Evolutionary conservation across 92 coral and sea anemone genomes (phyloP), one percentile per base, ranked within the genome.

Genomic region (Isaurus tuberculatus): DNA sequence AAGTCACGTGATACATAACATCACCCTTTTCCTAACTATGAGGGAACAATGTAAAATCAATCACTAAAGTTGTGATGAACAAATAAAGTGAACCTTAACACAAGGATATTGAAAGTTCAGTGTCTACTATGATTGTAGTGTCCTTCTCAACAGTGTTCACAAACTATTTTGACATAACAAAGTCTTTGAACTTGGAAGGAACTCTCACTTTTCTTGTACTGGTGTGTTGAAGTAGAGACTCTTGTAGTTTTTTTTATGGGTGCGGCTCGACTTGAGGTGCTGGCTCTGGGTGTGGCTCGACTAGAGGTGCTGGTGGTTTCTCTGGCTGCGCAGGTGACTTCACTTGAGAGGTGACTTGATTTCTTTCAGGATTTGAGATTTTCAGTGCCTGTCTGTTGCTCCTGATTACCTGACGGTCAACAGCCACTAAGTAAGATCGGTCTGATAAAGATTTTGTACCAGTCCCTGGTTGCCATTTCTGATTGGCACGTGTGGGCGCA

Each of bases 121-220:
- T 53, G 61, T 61, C 32, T 61, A 20, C 68, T 9, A 61, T 5
- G 33, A 61, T 20, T 61, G 68, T 61, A 61, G 33, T 61, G 68
- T 61, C 68, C n/a, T 61, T 61, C 68, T 61, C 68, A 61, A 61
- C 68, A 61, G 68, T 61, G 68, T 20, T 61, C 68, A 61, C 68
- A 73, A 55, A 36, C 80, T 34, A 40, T 73, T 34, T 73, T 73
- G 55, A 73, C 13, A 73, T 42, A 73, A 73, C 63, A 42, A 73
- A 73, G 58, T 40, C 80, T 73, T 40, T 42, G 55, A 73, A 73
- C 1, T 40, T 73, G 80, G 55, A 0, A 28, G 80, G 80, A 43
- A 73, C 57, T 73, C 61, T 73, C 36, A 73, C 60, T 25, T 73
- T 63, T 42, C 64, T 73, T 73, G 80, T 73, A 61, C 80, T 73